These are phyloP conservation scores for Pantherophis guttatus DNA, from an alignment of 2,113 vertebrate species.

Conservation along the genomic window DNA sequence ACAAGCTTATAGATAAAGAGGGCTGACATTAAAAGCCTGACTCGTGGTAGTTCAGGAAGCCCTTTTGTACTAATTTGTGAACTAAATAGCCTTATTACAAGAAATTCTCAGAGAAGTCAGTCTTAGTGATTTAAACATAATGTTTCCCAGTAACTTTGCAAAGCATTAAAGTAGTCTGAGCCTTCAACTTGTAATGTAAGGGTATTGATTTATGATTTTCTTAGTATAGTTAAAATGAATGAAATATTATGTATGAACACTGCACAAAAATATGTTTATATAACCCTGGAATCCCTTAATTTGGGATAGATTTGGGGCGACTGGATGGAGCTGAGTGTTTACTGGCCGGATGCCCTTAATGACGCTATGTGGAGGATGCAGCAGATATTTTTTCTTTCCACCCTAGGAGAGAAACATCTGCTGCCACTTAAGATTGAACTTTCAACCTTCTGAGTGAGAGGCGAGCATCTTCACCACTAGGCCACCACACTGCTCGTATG, in stretches of 20 bases:
- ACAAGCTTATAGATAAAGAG: neutral
- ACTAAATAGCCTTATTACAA: neutral
- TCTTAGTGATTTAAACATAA: neutral
- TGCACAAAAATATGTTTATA: neutral
- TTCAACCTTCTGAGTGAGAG: neutral
- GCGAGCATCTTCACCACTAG: neutral
- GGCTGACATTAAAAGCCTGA: neutral
- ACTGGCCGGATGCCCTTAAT: neutral
- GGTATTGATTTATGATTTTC: neutral
- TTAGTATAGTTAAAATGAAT: neutral
- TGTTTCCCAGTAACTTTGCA: neutral
- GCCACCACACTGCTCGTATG: neutral
- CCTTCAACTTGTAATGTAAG: neutral
- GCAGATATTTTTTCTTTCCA: neutral
- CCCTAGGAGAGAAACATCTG: neutral
- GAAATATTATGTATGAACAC: neutral
- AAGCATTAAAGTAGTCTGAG: neutral
- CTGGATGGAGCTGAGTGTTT: neutral
- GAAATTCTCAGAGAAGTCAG: neutral
- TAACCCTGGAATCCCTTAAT: neutral
- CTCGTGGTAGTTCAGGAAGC: neutral
- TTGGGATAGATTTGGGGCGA: neutral
- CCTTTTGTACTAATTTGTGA: neutral
- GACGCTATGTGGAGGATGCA: neutral
- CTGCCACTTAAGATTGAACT: neutral